Conservation (phyloP, 2,113 vertebrate genomes). For the Sakesphorus luctuosus region DNA sequence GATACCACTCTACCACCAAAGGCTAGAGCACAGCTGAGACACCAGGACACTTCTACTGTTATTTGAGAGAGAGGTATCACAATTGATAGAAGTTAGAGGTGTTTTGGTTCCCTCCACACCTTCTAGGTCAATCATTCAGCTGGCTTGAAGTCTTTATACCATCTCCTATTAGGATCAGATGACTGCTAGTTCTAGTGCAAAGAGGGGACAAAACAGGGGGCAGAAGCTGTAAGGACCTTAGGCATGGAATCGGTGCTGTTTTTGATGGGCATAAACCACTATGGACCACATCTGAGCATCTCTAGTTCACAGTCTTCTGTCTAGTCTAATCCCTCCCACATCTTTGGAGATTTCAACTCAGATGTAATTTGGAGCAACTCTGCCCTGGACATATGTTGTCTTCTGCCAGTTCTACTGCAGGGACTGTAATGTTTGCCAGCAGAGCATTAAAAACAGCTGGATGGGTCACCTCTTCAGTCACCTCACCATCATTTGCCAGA, state of each 20-base stretch:
- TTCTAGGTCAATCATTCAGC: not conserved
- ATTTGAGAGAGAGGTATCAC: not conserved
- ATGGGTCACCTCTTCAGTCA: not conserved
- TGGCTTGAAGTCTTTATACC: not conserved
- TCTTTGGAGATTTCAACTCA: not conserved
- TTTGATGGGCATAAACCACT: not conserved
- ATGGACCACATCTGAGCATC: not conserved
- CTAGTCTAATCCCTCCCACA: not conserved
- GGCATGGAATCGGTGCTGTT: not conserved
- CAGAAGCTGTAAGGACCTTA: not conserved
- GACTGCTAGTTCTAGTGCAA: not conserved
- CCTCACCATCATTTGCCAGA: not conserved
- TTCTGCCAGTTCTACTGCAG: not conserved
- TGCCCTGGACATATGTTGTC: not conserved
- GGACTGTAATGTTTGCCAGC: not conserved
- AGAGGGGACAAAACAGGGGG: not conserved
- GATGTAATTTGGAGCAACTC: not conserved
- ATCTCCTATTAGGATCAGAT: not conserved
- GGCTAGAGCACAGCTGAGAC: not conserved
- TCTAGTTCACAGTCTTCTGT: not conserved
- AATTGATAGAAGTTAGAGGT: not conserved
- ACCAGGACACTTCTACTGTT: not conserved
- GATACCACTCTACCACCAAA: not conserved
- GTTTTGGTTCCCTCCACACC: not conserved
- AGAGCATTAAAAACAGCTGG: slow-evolving; percentile 1